Evolutionary conservation across 1,140 invertebrate species (phyloP), one percentile per base, ranked within the genome.

Genomic region (Aphidius gifuensis): DNA sequence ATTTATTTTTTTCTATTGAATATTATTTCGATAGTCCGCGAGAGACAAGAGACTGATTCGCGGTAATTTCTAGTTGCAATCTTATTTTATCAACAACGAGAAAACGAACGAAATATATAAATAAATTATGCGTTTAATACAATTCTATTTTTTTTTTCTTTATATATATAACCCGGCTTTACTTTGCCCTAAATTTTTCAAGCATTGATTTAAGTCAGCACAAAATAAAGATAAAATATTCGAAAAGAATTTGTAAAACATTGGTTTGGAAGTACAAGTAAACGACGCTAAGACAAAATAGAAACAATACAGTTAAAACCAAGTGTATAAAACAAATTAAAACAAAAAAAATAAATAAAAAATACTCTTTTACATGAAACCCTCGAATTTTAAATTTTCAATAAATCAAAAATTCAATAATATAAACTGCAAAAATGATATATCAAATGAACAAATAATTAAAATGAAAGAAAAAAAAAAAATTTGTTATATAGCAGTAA

Each of bases 1-100:
- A 3, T 32, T 32, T 32, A 32, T 32, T 32, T 32, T 6, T 44
- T 55, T 55, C 53, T 55, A 55, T 55, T 55, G n/a, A 55, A 38
- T 55, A 54, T 32, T 5, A 61, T 47, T 32, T 56, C 45, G 47
- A 58, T 62, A 50, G 58, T 62, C 61, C 55, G 61, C 61, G 47
- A 62, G 61, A 62, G 61, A 62, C 42, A 62, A 38, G 53, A 62
- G 61, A 62, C 61, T 62, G 61, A 62, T 62, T 58, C 61, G 55
- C 61, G 55, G 61, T 58, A 55, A 49, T 56, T 40, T 38, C 23
- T 56, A 44, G 42, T 49, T 46, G 47, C 44, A 32, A 56, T 62
- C 16, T 50, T 53, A 47, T 53, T 60, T 32, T 54, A 9, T 21
- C 5, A 16, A 23, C 40, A 47, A 58, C 38, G 39, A 44, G 46